A percentile compares a stretch with the other conserved stretches of the same genome.
phyloP scores from a whole-genome alignment of 2,113 vertebrate species.

The Anarrhichthys ocellatus region DNA sequence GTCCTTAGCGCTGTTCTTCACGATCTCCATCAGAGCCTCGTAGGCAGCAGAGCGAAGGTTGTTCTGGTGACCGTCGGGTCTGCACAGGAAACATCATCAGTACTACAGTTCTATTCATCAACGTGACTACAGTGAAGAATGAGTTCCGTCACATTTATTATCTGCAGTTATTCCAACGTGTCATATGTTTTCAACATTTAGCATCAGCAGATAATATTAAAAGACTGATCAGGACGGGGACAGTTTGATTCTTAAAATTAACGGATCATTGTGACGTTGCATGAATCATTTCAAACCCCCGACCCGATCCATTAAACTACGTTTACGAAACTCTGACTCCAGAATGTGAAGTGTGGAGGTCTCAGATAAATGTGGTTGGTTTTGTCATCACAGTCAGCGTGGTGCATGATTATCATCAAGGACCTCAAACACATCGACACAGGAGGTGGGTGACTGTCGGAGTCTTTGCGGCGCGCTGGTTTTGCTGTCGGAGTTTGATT shows the following conservation, averaged over 20 bases:
- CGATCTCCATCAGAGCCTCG: conserved; percentile 98
- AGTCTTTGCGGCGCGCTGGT: too few species aligned
- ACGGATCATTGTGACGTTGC: too few species aligned
- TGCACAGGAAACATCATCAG: conserved; percentile 52
- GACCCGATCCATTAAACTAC: too few species aligned
- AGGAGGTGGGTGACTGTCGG: neutral
- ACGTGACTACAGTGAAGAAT: too few species aligned
- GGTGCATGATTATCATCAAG: conserved; percentile 10
- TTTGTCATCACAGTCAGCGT: neutral
- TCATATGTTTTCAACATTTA: neutral
- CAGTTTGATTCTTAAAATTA: too few species aligned
- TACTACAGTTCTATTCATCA: neutral
- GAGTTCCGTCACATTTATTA: neutral
- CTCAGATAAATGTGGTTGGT: neutral
- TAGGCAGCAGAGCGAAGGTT: conserved; percentile 97
- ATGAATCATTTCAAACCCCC: too few species aligned
- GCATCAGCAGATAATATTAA: too few species aligned
- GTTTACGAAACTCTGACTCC: too few species aligned
- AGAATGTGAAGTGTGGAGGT: neutral
- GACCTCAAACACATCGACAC: neutral
- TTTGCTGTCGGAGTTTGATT: too few species aligned
- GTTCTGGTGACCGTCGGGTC: conserved; percentile 98
- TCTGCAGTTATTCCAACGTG: neutral
- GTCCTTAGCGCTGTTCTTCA: conserved; percentile 99
- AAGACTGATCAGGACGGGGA: too few species aligned